These are phyloP conservation scores for Pachliopta kotzebuea DNA, from an alignment of 2,888 invertebrate genomes.

Conservation along the genomic window DNA sequence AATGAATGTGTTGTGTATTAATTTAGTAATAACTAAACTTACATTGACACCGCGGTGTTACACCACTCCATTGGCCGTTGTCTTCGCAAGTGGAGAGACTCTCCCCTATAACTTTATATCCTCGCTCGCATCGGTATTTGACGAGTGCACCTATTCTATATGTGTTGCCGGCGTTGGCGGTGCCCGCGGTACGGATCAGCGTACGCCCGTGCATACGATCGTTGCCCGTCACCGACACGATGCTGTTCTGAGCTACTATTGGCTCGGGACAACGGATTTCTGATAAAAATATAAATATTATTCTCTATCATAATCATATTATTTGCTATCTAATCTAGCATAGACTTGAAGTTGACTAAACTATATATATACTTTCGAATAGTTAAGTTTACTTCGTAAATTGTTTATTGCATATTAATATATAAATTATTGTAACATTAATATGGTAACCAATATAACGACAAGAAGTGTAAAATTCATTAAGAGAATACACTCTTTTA, in stretches of 20 bases:
- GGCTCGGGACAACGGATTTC: constrained; percentile 95
- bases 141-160: constrained; percentile 92
- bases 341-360: too few species aligned
- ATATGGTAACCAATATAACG: too few species aligned
- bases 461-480: too few species aligned
- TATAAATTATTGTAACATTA: too few species aligned
- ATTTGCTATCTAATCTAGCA: too few species aligned
- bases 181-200: constrained; percentile 86
- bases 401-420: too few species aligned
- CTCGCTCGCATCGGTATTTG: constrained; percentile 94
- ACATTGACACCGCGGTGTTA: constrained; percentile 92
- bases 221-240: constrained; percentile 93
- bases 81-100: constrained; percentile 93
- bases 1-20: too few species aligned
- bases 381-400: too few species aligned
- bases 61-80: constrained; percentile 91
- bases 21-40: constrained; percentile 54
- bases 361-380: too few species aligned
- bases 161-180: constrained; percentile 85
- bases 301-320: too few species aligned
- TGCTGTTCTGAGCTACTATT: constrained; percentile 89
- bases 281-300: constrained; percentile 45
- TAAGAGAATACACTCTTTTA: too few species aligned
- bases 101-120: constrained; percentile 92
- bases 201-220: constrained; percentile 94